Base-by-base conservation (phyloP, 2,113 vertebrate genomes). In the Pundamilia nyererei region DNA sequence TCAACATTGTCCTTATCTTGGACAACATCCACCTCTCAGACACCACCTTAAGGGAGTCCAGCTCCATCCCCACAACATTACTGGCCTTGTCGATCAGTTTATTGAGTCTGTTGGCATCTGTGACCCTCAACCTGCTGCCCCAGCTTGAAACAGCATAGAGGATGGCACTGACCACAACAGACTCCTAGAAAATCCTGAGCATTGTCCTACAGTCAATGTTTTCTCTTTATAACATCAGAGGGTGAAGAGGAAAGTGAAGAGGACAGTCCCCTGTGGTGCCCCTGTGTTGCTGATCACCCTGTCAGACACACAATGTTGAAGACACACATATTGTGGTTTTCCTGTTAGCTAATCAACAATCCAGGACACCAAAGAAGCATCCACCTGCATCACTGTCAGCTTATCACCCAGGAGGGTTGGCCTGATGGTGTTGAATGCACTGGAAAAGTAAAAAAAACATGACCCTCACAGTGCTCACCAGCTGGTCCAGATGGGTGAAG, bases 351-450 rank as follows among this genome's bases (percentile, higher is more conserved):
- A 53, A 53, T 53, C 49, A 53, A 53, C 19, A 53, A 10, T 53
- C 51, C 19, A 26, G 24, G 54, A 56, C 54, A 56, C 54, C 54
- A 56, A 3, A 56, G 24, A 56, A 56, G 54, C 54, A 56, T 56
- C 7, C 0, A 56, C 24, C 24, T 56, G 12, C 54, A 2, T 56
- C 0, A 6, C 24, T 26, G 54, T 0, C 0, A 56, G 5, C 54
- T 56, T 56, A 56, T 26, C 24, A 26, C 24, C 54, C 12, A 56
- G 54, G 54, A 56, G 24, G 21, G 24, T 1, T 0, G 2, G 24
- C 54, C 54, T 26, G 54, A 56, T 56, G 54, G 24, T 26, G 12
- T 14, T 56, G 54, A 56, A 56, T 1, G 54, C 24, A 56, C 54
- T 56, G 24, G 24, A 56, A 26, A 56, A 56, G 24, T 56, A 0